Percentiles rank a stretch among this genome's conserved stretches.
Evolutionary conservation across 2,888 invertebrate genomes (phyloP).

Genomic region (Netelia melanura): DNA sequence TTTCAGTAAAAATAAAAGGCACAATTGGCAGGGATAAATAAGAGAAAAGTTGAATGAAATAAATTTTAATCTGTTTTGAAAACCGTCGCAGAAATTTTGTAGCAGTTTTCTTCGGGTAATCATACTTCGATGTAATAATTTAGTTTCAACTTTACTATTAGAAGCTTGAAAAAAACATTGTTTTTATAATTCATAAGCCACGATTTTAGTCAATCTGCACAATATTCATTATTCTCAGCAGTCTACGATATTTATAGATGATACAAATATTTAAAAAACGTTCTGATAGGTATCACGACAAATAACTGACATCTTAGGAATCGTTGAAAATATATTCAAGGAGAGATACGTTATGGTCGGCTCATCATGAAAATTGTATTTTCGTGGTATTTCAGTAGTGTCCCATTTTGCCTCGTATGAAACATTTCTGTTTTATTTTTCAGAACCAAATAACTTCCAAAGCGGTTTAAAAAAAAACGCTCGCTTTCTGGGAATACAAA

Average conservation of each 20-base stretch:
- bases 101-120: neutral
- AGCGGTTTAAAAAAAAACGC: neutral
- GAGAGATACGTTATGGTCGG: neutral
- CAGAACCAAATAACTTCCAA: neutral
- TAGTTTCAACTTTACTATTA: neutral
- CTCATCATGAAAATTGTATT: neutral
- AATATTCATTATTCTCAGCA: neutral
- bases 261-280: neutral
- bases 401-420: neutral
- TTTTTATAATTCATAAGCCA: neutral
- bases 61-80: too few species aligned
- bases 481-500: neutral
- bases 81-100: too few species aligned
- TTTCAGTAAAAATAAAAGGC: neutral
- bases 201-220: neutral
- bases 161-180: neutral
- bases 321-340: too few species aligned
- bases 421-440: too few species aligned
- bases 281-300: neutral
- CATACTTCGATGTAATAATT: neutral
- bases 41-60: neutral
- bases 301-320: too few species aligned
- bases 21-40: neutral
- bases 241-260: neutral
- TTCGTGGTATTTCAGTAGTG: neutral